Base-by-base conservation (phyloP, 2,797 vertebrate genomes). In the Melopsittacus undulatus region DNA sequence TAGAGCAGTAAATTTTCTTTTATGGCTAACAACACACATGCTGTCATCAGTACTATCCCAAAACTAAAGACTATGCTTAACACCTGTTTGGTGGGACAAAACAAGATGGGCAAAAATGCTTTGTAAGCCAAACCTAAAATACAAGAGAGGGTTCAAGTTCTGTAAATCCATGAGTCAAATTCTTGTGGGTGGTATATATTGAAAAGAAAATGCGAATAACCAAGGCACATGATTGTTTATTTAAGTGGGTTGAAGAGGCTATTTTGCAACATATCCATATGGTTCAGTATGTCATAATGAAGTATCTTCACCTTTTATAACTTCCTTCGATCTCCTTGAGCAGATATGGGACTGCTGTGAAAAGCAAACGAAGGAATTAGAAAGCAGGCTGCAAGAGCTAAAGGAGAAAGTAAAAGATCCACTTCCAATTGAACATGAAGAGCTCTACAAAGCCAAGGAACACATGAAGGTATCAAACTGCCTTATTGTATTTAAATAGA, bases 281-380 rank as follows among this genome's bases (percentile, higher is more conserved):
- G 29, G 20, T 62, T 40, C 18, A 29, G 3, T 49, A 18, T 63
- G 8, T 72, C 48, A 32, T 13, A 9, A n/a, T 76, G 38, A 76
- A 67, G 16, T 56, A 16, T 43, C 54, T 62, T 87, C 63, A 83
- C 8, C 15, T 89, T 86, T 68, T 64, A 9, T 69, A 45, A 75
- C 18, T 61, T 86, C 26, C 61, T 84, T 94, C 43, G 85, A 29
- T 85, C 13, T 95, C 34, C 48, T 63, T 88, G 93, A 96, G 81
- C 90, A 99, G 99, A 98, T 96, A 80, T 99, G 98, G 98, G 98
- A 98, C 78, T 94, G 38, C 84, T 99, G 98, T 84, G 98, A 98
- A 97, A 95, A 96, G n/a, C 97, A 97, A 74, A 97, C 98, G 22
- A 96, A 97, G 24, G 97, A 98, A 83, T 80, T 98, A 81, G 79